A percentile compares a stretch with the other conserved stretches of the same genome.
phyloP scores from a whole-genome alignment of 2,797 vertebrate genomes.

The Sitta carolinensis region DNA sequence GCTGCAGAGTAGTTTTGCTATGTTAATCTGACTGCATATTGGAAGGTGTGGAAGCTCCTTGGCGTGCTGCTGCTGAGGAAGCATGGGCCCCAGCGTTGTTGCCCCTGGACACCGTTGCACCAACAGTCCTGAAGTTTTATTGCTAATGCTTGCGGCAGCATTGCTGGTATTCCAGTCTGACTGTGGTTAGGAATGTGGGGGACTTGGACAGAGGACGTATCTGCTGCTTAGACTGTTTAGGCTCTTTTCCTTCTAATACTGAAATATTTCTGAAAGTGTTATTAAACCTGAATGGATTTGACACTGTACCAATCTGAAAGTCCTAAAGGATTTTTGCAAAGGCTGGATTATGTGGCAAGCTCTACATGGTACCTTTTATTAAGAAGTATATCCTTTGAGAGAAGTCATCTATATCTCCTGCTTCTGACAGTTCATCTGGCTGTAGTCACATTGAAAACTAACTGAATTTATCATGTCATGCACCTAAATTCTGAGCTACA shows the following conservation, averaged over 20 bases:
- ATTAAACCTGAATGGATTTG: slow-evolving; percentile 4
- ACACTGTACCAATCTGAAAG: neutral
- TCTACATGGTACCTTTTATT: neutral
- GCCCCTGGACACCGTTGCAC: slow-evolving; percentile 51
- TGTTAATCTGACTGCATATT: neutral
- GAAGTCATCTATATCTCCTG: neutral
- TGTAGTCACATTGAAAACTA: neutral
- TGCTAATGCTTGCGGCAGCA: neutral
- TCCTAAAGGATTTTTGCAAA: neutral
- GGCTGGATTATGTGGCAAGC: neutral
- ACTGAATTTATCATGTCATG: neutral
- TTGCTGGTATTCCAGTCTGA: slow-evolving; percentile 17
- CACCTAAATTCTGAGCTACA: neutral
- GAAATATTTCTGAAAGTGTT: neutral
- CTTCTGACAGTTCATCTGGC: neutral
- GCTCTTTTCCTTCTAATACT: neutral
- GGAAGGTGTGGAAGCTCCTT: neutral
- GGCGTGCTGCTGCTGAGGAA: slow-evolving; percentile 8
- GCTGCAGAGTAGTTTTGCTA: neutral
- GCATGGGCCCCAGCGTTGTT: slow-evolving; percentile 9
- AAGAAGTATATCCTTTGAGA: neutral
- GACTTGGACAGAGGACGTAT: neutral
- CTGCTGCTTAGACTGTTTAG: neutral
- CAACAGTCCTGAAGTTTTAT: slow-evolving; percentile 48
- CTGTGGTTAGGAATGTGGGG: slow-evolving; percentile 3